These are phyloP conservation scores for Poeciliopsis retropinna DNA, from an alignment of 2,113 vertebrate genomes.

Conservation along the genomic window DNA sequence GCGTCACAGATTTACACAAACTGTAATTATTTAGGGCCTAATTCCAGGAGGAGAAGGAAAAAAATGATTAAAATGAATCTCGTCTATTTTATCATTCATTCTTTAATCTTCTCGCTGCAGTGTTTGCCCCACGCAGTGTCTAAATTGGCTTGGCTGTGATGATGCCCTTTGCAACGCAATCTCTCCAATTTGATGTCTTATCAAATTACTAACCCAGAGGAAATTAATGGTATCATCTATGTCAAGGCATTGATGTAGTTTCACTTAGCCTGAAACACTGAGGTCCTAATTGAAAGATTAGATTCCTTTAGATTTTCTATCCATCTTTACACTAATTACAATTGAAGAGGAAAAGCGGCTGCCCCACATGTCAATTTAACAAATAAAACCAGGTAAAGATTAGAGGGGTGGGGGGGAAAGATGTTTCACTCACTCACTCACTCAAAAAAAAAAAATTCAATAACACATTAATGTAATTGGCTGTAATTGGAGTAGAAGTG, in stretches of 20 bases:
- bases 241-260: conserved; percentile 77
- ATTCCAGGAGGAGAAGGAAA: conserved; percentile 15
- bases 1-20: conserved; percentile 4
- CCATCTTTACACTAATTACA: conserved; percentile 69
- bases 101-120: conserved; percentile 58
- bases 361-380: conserved; percentile 58
- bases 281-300: conserved; percentile 79
- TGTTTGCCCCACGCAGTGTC: conserved; percentile 57
- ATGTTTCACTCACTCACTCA: conserved; percentile 33
- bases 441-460: conserved; percentile 53
- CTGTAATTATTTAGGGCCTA: conserved; percentile 12
- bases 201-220: conserved; percentile 80
- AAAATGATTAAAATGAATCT: conserved; percentile 40
- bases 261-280: conserved; percentile 80
- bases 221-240: conserved; percentile 80
- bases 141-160: conserved; percentile 73
- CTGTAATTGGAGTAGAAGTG: conserved; percentile 49
- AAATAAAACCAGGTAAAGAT: conserved; percentile 63
- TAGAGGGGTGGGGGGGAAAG: neutral
- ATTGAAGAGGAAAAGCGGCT: conserved; percentile 51
- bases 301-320: conserved; percentile 73
- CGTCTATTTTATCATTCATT: conserved; percentile 49
- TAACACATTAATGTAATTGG: conserved; percentile 59
- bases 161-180: conserved; percentile 74
- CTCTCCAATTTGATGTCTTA: conserved; percentile 78